Percentiles rank a stretch among this genome's conserved stretches.
Conservation (phyloP, 2,797 vertebrate genomes). For the Scolopax bukidnonensis region DNA sequence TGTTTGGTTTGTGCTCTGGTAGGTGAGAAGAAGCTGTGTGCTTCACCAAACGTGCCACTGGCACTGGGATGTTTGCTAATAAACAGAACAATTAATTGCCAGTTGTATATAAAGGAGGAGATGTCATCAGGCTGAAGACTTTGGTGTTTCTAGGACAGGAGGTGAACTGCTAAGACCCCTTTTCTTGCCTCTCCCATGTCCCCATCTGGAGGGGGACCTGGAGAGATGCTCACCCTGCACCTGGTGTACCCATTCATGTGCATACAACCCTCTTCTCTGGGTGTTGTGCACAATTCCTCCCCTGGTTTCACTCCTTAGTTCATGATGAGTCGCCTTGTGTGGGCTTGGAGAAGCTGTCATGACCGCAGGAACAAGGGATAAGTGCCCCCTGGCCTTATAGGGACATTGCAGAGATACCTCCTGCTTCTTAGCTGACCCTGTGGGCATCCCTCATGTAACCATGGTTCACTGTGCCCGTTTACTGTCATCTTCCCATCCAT, state of each 20-base stretch:
- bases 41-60: fast-evolving
- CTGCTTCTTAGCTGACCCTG: neutral
- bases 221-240: neutral
- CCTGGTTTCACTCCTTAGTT: neutral
- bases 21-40: neutral
- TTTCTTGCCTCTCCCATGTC: neutral
- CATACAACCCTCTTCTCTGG: neutral
- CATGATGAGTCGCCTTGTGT: fast-evolving
- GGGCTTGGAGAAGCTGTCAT: neutral
- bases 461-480: neutral
- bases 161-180: neutral
- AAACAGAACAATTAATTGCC: neutral
- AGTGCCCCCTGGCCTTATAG: neutral
- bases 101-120: neutral
- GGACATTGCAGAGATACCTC: neutral
- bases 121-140: neutral
- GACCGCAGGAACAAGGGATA: neutral
- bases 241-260: neutral
- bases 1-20: neutral
- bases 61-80: neutral
- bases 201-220: neutral
- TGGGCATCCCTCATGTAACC: fast-evolving
- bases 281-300: neutral
- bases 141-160: neutral
- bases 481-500: neutral